Percentiles rank a stretch among this genome's conserved stretches.
Conservation (phyloP, 2,888 invertebrate genomes). For the Phasia obesa region DNA sequence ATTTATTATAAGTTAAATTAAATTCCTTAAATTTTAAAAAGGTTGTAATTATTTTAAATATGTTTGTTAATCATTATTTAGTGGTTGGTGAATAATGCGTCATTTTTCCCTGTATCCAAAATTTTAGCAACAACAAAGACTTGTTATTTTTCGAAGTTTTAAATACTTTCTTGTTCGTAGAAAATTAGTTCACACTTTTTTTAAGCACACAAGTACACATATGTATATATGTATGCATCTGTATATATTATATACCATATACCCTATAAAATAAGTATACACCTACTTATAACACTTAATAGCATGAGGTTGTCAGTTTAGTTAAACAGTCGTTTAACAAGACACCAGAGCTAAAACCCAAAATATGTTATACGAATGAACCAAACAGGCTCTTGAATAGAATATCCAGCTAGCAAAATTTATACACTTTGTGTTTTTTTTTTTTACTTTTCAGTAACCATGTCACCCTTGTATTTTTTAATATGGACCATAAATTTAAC, state of each 20-base stretch:
- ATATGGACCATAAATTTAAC: slow-evolving; percentile 34
- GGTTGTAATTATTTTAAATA: too few relatives aligned
- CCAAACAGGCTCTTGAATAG: too few relatives aligned
- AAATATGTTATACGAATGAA: neutral
- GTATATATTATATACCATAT: too few relatives aligned
- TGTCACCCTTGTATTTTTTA: slow-evolving; percentile 22
- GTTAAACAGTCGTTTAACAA: slow-evolving; percentile 45
- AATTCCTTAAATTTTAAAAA: too few relatives aligned
- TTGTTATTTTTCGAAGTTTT: too few relatives aligned
- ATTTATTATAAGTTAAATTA: too few relatives aligned
- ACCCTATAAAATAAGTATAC: slow-evolving; percentile 7
- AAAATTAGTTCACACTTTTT: too few relatives aligned
- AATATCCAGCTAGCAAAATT: neutral
- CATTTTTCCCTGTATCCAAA: too few relatives aligned
- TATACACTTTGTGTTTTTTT: neutral
- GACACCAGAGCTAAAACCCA: slow-evolving; percentile 20
- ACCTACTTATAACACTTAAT: slow-evolving; percentile 72
- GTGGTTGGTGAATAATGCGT: too few relatives aligned
- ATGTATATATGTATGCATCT: neutral
- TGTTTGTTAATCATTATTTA: too few relatives aligned
- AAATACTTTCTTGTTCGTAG: neutral
- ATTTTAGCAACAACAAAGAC: too few relatives aligned
- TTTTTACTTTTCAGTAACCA: neutral
- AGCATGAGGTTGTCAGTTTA: slow-evolving; percentile 68
- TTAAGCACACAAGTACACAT: neutral